Percentiles rank a stretch among this genome's conserved stretches.
phyloP scores from a whole-genome alignment of 1,140 invertebrate genomes.

The Lutraria rhynchaena region DNA sequence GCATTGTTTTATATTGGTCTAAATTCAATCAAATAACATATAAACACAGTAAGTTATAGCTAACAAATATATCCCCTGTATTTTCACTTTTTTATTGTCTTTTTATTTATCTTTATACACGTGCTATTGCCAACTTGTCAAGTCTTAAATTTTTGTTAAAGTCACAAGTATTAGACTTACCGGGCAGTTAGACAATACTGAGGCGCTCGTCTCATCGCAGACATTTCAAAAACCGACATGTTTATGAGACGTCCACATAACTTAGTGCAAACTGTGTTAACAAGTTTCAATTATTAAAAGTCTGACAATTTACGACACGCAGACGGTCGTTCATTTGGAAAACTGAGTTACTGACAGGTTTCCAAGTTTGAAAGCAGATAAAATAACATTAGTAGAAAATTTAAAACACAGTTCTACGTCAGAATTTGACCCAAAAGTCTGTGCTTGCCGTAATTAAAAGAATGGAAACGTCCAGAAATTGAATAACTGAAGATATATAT shows the following conservation, averaged over 20 bases:
- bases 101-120: too few relatives aligned
- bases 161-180: too few relatives aligned
- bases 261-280: conserved; percentile 57
- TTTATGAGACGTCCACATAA: conserved; percentile 58
- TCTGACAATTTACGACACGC: conserved; percentile 31
- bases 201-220: conserved; percentile 14
- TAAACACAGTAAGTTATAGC: too few relatives aligned
- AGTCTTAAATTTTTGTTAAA: too few relatives aligned
- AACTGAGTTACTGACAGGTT: conserved; percentile 44
- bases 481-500: conserved; percentile 25
- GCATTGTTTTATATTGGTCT: too few relatives aligned
- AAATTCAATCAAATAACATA: too few relatives aligned
- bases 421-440: conserved; percentile 30
- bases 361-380: conserved; percentile 17
- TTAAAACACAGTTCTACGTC: conserved; percentile 51
- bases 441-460: conserved; percentile 39
- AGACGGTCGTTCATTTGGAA: conserved; percentile 36
- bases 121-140: too few relatives aligned
- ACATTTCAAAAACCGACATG: conserved; percentile 47
- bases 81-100: too few relatives aligned
- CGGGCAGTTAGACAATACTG: conserved; percentile 40
- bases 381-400: conserved; percentile 48
- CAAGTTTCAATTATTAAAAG: conserved; percentile 60
- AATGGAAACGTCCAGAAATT: conserved; percentile 22
- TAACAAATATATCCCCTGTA: too few relatives aligned